phyloP scores from a whole-genome alignment of 2,888 invertebrate genomes.

The Marasmarcha lunaedactyla region DNA sequence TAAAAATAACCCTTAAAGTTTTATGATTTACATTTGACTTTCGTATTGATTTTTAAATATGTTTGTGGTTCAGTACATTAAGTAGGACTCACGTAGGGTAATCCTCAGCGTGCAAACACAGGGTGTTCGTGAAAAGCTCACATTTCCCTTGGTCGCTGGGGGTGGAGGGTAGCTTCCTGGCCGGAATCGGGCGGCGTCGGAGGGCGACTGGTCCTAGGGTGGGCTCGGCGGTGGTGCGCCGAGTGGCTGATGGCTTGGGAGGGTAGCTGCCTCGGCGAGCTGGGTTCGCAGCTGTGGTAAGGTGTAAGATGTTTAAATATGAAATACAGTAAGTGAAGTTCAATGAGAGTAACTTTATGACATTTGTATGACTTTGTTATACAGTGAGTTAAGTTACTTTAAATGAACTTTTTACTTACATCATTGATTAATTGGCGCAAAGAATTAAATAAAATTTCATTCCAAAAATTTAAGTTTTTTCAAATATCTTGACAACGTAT shows the following conservation, averaged over 20 bases:
- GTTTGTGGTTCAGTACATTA: too few species aligned
- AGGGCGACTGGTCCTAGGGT: conserved; percentile 18
- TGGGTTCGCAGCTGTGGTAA: conserved; percentile 14
- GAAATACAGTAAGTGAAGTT: too few species aligned
- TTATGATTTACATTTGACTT: too few species aligned
- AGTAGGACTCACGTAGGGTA: conserved; percentile 78
- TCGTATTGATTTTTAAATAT: too few species aligned
- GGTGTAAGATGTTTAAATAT: too few species aligned
- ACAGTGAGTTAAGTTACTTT: too few species aligned
- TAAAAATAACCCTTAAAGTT: too few species aligned
- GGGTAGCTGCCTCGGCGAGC: conserved; percentile 47
- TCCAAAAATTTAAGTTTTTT: too few species aligned
- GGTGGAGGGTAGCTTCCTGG: conserved; percentile 32
- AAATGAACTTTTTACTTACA: too few species aligned
- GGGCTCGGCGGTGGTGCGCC: conserved; percentile 42
- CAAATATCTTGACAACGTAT: too few species aligned
- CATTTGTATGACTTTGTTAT: background rate
- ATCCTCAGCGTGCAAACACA: conserved; percentile 79
- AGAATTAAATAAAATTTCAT: too few species aligned
- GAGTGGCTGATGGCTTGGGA: conserved; percentile 27
- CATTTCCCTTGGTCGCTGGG: conserved; percentile 58
- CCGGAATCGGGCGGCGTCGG: background rate
- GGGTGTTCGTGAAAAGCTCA: conserved; percentile 77
- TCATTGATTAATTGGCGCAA: too few species aligned
- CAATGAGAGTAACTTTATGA: background rate